These are phyloP conservation scores for Ladona fulva DNA, from an alignment of 1,140 invertebrate genomes.

Conservation along the genomic window DNA sequence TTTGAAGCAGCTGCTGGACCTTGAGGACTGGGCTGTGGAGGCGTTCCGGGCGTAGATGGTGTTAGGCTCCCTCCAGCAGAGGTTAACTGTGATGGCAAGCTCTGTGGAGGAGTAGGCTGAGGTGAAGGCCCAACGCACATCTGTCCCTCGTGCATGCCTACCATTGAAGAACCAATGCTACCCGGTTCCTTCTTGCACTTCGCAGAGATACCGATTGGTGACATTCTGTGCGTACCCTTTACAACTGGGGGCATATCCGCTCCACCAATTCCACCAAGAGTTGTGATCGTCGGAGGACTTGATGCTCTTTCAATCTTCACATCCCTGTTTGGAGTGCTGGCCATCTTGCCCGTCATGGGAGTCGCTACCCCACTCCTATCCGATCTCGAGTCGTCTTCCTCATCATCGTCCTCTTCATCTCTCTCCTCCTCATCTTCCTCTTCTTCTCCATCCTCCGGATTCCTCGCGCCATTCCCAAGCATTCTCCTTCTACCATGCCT, in stretches of 20 bases:
- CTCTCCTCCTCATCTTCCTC: not conserved
- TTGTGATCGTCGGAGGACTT: constrained; percentile 40
- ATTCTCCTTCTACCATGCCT: not conserved
- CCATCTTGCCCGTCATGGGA: constrained; percentile 41
- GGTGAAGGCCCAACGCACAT: constrained; percentile 32
- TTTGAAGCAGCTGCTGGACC: constrained; percentile 22
- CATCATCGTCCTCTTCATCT: not conserved
- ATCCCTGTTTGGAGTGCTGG: constrained; percentile 28
- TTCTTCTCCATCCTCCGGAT: not conserved
- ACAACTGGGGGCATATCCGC: constrained; percentile 20
- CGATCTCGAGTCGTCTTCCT: constrained; percentile 61
- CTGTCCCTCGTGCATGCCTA: constrained; percentile 32
- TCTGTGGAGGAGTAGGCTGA: constrained; percentile 10
- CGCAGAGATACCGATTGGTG: constrained; percentile 36
- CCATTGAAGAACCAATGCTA: not conserved
- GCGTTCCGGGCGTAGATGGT: constrained; percentile 52
- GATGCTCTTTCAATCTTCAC: constrained; percentile 54
- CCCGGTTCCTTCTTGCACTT: constrained; percentile 14
- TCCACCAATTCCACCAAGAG: not conserved
- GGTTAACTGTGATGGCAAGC: not conserved
- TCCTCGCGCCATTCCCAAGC: not conserved
- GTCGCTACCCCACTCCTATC: constrained; percentile 47
- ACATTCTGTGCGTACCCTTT: constrained; percentile 41
- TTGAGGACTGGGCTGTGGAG: constrained; percentile 43
- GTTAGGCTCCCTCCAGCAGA: constrained; percentile 43